phyloP scores from a whole-genome alignment of 37 sponge, comb jelly and placozoan genomes.

The Hormiphora californensis region DNA sequence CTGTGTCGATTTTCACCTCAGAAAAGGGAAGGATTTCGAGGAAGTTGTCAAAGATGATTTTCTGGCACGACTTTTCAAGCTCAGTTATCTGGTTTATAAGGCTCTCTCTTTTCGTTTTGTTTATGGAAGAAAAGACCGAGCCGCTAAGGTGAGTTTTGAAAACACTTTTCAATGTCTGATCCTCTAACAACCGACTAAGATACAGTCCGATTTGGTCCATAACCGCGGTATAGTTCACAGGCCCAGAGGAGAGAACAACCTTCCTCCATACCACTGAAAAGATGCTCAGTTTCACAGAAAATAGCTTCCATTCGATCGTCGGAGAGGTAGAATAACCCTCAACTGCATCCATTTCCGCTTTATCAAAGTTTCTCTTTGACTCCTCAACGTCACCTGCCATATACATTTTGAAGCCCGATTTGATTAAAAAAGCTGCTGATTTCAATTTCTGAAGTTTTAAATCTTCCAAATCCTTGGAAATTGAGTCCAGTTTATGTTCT shows the following conservation, averaged over 20 bases:
- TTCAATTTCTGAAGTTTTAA: slow-evolving; percentile 6
- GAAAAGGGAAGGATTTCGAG: slow-evolving; percentile 4
- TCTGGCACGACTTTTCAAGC: neutral
- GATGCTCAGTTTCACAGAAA: neutral
- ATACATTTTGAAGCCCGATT: slow-evolving; percentile 18
- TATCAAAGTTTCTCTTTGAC: slow-evolving; percentile 21
- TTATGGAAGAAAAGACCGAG: neutral
- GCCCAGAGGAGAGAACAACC: neutral
- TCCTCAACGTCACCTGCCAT: neutral
- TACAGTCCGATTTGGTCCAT: neutral
- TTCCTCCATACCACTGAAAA: slow-evolving; percentile 15
- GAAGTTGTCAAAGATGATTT: slow-evolving; percentile 32
- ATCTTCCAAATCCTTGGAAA: slow-evolving; percentile 19
- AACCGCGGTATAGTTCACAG: neutral
- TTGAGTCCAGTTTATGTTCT: neutral
- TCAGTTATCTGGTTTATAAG: neutral
- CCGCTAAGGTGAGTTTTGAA: slow-evolving; percentile 12
- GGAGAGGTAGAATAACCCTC: slow-evolving; percentile 37
- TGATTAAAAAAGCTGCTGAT: slow-evolving; percentile 7
- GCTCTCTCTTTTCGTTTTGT: neutral
- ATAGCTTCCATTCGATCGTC: neutral
- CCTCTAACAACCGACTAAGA: neutral
- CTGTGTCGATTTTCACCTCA: neutral
- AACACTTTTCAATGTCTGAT: neutral
- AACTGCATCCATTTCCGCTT: slow-evolving; percentile 26